Evolutionary conservation across 2,113 vertebrate genomes (phyloP), one percentile per base, ranked within the genome.

Genomic region (Corydoras maculifer): DNA sequence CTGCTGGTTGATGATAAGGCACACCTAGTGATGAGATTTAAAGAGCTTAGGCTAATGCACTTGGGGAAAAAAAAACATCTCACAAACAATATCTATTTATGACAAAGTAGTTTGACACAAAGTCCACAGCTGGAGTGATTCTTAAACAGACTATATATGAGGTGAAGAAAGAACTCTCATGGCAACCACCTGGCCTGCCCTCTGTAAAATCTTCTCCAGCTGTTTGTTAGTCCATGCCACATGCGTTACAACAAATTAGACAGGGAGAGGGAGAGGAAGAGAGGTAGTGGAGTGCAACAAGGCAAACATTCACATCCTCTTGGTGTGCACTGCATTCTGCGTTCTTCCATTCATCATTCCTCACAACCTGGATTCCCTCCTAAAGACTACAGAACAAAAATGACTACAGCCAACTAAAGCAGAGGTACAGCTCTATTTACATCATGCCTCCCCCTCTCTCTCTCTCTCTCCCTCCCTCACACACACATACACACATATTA

Each of bases 161-260:
- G 30, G 4, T 35, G 10, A 58, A 58, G 35, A 35, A 68, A 49
- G 53, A 58, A 32, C 8, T 50, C 5, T 57, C 55, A 49, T n/a
- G 30, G 32, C 50, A 57, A 59, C 62, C 70, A 65, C 54, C 70
- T 58, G 64, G 54, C 6, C 54, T 15, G 53, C 35, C 30, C 13
- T 55, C 8, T 9, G 15, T 15, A n/a, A 65, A 66, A 72, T 70
- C 55, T 65, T 51, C 74, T 70, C 74, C 72, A 77, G 62, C 76
- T 73, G 68, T 69, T 68, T 81, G 63, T 81, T 79, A 69, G 75
- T 77, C 67, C 58, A 50, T 35, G 63, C 43, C 58, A 64, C 70
- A 72, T 55, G 55, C 70, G 65, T 75, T 79, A 76, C 79, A 57
- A 32, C 69, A 55, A 62, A 54, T 59, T 71, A 70, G 65, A 65